These are phyloP conservation scores for Dicycla oo DNA, from an alignment of 2,888 invertebrate genomes.

Conservation along the genomic window DNA sequence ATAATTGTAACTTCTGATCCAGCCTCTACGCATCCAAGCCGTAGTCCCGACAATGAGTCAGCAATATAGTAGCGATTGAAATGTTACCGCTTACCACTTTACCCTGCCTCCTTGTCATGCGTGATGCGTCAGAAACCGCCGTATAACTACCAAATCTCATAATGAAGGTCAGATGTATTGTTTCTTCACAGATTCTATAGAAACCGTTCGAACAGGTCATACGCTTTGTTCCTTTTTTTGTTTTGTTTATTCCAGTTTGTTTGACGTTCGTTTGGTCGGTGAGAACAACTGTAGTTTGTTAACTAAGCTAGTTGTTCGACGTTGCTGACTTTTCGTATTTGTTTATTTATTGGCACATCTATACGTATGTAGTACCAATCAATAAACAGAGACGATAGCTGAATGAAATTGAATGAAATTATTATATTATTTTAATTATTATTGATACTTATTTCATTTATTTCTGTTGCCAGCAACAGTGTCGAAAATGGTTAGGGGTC, in stretches of 20 bases:
- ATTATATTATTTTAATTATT: no score
- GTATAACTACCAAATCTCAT: conserved; percentile 65
- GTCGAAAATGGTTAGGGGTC: no score
- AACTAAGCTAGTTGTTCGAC: conserved; percentile 12
- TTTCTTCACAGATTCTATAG: conserved; percentile 59
- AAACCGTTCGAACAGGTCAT: conserved; percentile 53
- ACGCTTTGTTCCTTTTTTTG: conserved; percentile 50
- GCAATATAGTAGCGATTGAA: conserved; percentile 73
- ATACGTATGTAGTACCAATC: no score
- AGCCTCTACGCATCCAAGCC: conserved; percentile 43
- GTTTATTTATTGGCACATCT: background rate
- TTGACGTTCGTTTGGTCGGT: conserved; percentile 25
- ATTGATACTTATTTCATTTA: background rate
- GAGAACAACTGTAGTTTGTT: conserved; percentile 14
- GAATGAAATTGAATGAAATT: no score
- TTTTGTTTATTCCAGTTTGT: conserved; percentile 37
- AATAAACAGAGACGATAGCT: no score
- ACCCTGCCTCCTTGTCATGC: conserved; percentile 64
- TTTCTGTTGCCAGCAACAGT: background rate
- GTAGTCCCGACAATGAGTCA: conserved; percentile 70
- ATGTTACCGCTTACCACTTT: conserved; percentile 74
- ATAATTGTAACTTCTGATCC: conserved; percentile 52
- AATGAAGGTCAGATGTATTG: conserved; percentile 64
- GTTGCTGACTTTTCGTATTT: background rate
- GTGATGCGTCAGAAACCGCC: conserved; percentile 61